These are phyloP conservation scores for Hippasteria phrygiana DNA, from an alignment of 53 echinoderm and acorn worm genomes.

Conservation along the genomic window DNA sequence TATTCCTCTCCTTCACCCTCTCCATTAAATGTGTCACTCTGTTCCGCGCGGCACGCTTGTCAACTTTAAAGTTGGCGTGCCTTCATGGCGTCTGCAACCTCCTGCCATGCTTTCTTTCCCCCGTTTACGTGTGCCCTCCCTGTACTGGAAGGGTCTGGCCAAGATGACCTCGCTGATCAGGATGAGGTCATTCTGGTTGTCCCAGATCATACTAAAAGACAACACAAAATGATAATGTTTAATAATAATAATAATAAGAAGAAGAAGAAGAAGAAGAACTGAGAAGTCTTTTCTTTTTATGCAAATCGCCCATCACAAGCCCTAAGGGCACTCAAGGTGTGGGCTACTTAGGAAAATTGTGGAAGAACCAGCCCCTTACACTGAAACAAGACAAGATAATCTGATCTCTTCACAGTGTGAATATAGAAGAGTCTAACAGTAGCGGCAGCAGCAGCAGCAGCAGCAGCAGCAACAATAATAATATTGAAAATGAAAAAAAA, in stretches of 20 bases:
- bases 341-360: no score
- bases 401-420: no score
- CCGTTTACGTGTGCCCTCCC: slow-evolving; percentile 43
- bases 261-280: no score
- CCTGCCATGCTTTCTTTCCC: slow-evolving; percentile 60
- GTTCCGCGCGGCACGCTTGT: slow-evolving; percentile 51
- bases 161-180: slow-evolving; percentile 56
- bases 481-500: no score
- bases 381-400: no score
- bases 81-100: slow-evolving; percentile 53
- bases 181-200: slow-evolving; percentile 55
- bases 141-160: slow-evolving; percentile 53
- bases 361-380: no score
- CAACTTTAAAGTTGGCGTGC: slow-evolving; percentile 35
- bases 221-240: not conserved
- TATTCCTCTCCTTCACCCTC: slow-evolving; percentile 50
- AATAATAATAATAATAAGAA: not conserved
- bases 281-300: no score
- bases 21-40: slow-evolving; percentile 53
- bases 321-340: no score
- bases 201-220: slow-evolving; percentile 44
- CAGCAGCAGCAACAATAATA: no score
- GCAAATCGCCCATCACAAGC: no score
- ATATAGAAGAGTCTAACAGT: no score
- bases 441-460: no score